These are phyloP conservation scores for Chlorospingus flavigularis DNA, from an alignment of 2,797 vertebrate species.

Conservation along the genomic window DNA sequence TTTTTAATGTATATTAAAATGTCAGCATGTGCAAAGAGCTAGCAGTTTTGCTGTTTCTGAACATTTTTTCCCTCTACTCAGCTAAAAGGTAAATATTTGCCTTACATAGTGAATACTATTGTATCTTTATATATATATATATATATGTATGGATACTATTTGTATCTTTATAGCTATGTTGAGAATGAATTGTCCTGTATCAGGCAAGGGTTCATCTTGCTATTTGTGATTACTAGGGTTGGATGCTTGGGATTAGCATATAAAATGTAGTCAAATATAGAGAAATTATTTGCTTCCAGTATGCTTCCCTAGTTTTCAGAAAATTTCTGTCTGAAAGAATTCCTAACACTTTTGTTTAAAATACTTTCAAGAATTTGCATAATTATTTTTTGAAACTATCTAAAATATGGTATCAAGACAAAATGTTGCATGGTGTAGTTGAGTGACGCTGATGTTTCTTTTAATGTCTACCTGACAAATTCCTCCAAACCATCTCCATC, in stretches of 20 bases:
- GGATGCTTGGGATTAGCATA: not conserved
- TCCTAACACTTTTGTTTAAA: not conserved
- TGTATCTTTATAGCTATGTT: not conserved
- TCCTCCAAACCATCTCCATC: not conserved
- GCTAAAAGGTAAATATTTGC: not conserved
- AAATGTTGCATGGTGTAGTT: not conserved
- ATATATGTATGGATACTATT: not conserved
- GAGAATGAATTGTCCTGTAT: not conserved
- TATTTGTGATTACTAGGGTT: not conserved
- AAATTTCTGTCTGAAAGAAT: not conserved
- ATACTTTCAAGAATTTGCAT: not conserved
- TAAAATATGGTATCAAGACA: not conserved
- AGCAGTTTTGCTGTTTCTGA: not conserved
- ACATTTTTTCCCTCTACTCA: not conserved
- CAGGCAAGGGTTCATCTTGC: not conserved
- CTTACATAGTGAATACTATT: not conserved
- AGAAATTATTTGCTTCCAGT: not conserved
- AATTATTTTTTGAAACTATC: not conserved
- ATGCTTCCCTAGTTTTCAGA: not conserved
- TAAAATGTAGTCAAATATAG: not conserved
- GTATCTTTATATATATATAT: too few species aligned
- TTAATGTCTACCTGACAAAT: not conserved
- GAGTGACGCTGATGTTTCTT: accelerated
- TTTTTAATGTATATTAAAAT: slow-evolving; percentile 8
- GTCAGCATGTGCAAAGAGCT: not conserved